phyloP scores from a whole-genome alignment of 2,113 vertebrate species.

The Thunnus maccoyii region DNA sequence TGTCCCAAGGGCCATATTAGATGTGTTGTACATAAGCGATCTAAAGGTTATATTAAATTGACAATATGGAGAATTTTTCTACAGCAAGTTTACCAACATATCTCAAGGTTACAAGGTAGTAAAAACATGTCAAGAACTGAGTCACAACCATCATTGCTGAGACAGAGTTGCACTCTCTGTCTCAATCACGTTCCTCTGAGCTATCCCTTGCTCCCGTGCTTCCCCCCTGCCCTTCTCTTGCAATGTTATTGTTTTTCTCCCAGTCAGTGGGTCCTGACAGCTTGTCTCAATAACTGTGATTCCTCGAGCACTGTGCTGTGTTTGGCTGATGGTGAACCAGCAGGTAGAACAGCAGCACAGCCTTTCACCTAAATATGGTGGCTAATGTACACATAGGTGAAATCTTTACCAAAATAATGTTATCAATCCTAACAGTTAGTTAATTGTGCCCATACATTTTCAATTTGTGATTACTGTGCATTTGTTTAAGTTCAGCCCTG shows the following conservation, averaged over 20 bases:
- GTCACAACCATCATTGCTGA: slow-evolving; percentile 57
- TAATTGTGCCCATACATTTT: too few species aligned
- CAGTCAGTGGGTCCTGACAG: slow-evolving; percentile 74
- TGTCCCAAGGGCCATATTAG: neutral
- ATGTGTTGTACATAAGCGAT: slow-evolving; percentile 8
- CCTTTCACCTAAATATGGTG: slow-evolving; percentile 11
- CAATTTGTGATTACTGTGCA: too few species aligned
- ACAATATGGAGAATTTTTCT: slow-evolving; percentile 33
- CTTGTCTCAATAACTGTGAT: slow-evolving; percentile 77
- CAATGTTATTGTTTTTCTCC: slow-evolving; percentile 71
- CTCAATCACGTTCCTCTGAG: slow-evolving; percentile 60
- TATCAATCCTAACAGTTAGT: too few species aligned
- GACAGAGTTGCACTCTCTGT: slow-evolving; percentile 49
- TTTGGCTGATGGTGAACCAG: slow-evolving; percentile 53
- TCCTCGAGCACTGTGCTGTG: slow-evolving; percentile 65
- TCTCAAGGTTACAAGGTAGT: slow-evolving; percentile 56
- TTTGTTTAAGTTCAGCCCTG: too few species aligned
- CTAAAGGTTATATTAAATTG: slow-evolving; percentile 51
- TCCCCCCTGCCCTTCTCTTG: slow-evolving; percentile 45
- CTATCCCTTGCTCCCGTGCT: slow-evolving; percentile 45
- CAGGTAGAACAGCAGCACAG: slow-evolving; percentile 55
- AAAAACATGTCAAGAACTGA: slow-evolving; percentile 58
- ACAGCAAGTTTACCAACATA: slow-evolving; percentile 45
- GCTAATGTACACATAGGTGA: too few species aligned
- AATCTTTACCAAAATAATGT: too few species aligned